Percentiles rank a stretch among this genome's conserved stretches.
These are phyloP conservation scores for Mycalesis mineus DNA, from an alignment of 2,888 invertebrate genomes.

Conservation along the genomic window DNA sequence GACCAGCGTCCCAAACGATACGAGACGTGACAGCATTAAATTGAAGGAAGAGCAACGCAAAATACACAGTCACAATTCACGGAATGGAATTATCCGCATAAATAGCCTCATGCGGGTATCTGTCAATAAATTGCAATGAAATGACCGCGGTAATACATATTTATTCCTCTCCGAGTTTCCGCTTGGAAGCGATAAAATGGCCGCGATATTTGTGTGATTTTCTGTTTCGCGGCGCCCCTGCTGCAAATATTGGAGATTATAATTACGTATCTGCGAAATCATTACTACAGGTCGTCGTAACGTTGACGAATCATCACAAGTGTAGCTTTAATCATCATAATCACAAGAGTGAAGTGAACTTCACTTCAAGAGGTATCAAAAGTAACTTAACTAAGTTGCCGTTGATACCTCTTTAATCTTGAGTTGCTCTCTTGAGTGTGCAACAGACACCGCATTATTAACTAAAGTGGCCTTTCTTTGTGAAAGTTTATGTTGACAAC, in stretches of 20 bases:
- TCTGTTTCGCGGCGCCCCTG: neutral
- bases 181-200: conserved; percentile 22
- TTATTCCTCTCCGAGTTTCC: conserved; percentile 19
- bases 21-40: neutral
- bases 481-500: too few relatives aligned
- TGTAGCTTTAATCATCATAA: too few relatives aligned
- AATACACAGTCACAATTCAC: conserved; percentile 11
- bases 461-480: too few relatives aligned
- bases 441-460: too few relatives aligned
- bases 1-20: neutral
- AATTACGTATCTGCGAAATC: too few relatives aligned
- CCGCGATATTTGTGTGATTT: conserved; percentile 20
- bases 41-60: neutral
- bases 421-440: too few relatives aligned
- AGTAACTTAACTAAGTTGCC: too few relatives aligned
- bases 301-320: neutral
- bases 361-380: too few relatives aligned
- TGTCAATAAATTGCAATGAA: conserved; percentile 26
- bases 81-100: conserved; percentile 17
- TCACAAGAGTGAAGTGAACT: too few relatives aligned
- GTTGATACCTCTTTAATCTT: too few relatives aligned
- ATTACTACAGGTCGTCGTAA: too few relatives aligned
- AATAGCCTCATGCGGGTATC: conserved; percentile 21
- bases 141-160: conserved; percentile 24
- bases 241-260: neutral